Evolutionary conservation across 2,797 vertebrate species (phyloP).

Genomic region (Chrysocyon brachyurus): DNA sequence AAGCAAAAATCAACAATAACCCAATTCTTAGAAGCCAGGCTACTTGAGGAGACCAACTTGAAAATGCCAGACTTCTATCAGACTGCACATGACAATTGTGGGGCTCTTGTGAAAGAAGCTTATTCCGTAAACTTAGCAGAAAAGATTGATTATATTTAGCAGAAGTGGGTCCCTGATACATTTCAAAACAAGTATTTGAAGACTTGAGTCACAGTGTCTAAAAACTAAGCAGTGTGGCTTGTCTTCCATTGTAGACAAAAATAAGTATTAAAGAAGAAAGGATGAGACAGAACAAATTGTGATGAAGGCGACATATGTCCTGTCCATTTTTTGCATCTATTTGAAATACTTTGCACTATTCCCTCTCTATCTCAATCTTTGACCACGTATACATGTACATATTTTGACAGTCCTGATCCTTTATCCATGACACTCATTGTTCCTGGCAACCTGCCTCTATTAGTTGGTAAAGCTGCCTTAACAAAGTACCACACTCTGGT

Average conservation of each 20-base stretch:
- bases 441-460: not conserved
- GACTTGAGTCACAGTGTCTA: not conserved
- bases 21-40: slow-evolving; percentile 45
- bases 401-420: not conserved
- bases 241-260: not conserved
- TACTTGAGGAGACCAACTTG: slow-evolving; percentile 11
- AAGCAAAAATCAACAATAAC: slow-evolving; percentile 45
- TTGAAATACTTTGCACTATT: not conserved
- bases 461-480: not conserved
- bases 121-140: not conserved
- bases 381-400: not conserved
- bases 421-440: not conserved
- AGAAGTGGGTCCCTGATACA: not conserved
- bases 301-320: not conserved
- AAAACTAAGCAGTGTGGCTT: not conserved
- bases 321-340: not conserved
- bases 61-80: not conserved
- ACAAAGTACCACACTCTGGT: not conserved
- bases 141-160: not conserved
- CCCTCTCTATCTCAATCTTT: not conserved
- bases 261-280: not conserved
- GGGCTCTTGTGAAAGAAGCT: not conserved
- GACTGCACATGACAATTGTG: not conserved
- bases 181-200: slow-evolving; percentile 11
- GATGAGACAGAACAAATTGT: not conserved